These are phyloP conservation scores for Spinus pinus DNA, from an alignment of 2,797 vertebrate species.

Conservation along the genomic window DNA sequence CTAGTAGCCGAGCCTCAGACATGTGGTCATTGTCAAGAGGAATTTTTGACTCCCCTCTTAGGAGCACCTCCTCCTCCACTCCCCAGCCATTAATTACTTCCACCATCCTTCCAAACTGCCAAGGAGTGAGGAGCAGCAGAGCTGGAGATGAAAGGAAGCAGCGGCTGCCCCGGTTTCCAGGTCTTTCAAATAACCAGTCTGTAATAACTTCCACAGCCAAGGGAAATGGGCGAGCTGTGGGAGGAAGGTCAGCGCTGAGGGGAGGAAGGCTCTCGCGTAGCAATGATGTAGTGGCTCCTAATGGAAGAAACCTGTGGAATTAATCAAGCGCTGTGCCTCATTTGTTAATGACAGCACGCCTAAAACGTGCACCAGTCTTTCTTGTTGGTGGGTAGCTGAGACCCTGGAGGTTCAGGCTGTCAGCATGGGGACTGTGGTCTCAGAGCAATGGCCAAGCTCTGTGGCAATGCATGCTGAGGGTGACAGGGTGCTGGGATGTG, in stretches of 20 bases:
- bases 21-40: constrained; percentile 78
- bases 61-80: constrained; percentile 54
- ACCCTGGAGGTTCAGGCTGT: not conserved
- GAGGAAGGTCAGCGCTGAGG: constrained; percentile 52
- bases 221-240: constrained; percentile 47
- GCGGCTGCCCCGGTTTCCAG: constrained; percentile 66
- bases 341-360: constrained; percentile 70
- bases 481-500: rapidly evolving
- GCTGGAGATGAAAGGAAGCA: constrained; percentile 68
- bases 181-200: constrained; percentile 72
- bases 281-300: constrained; percentile 68
- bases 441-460: rapidly evolving
- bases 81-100: constrained; percentile 75
- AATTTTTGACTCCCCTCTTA: constrained; percentile 77
- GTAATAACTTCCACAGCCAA: constrained; percentile 73
- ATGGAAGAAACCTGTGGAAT: constrained; percentile 67
- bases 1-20: constrained; percentile 55
- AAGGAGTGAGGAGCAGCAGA: constrained; percentile 69
- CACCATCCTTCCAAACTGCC: constrained; percentile 74
- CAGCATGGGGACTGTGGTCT: not conserved
- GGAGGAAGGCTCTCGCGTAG: constrained; percentile 42
- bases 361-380: not conserved
- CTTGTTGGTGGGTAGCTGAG: not conserved
- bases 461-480: not conserved
- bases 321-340: constrained; percentile 65